Evolutionary conservation across 2,888 invertebrate genomes (phyloP).

Genomic region (Zonitis immaculata): DNA sequence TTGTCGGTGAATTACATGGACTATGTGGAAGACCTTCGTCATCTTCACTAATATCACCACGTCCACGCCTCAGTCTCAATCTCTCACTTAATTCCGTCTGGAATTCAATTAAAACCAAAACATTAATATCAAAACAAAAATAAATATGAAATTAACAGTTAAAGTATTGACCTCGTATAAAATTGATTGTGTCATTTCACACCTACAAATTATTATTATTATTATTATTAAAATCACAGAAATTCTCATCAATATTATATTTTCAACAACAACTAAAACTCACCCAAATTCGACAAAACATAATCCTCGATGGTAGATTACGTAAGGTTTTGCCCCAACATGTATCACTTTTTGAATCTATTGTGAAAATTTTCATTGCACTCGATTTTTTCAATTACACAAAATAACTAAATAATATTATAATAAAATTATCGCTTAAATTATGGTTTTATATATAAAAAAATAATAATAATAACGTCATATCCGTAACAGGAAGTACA

Average conservation of each 20-base stretch:
- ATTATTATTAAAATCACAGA: not conserved
- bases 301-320: conserved; percentile 33
- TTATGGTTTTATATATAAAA: too few relatives aligned
- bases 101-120: conserved; percentile 27
- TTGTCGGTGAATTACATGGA: conserved; percentile 63
- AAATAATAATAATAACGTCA: not conserved
- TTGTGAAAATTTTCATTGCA: conserved; percentile 29
- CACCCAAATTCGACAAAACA: conserved; percentile 42
- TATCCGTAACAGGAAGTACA: conserved; percentile 19
- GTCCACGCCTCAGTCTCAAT: conserved; percentile 60
- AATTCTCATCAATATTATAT: too few relatives aligned
- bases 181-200: not conserved
- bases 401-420: too few relatives aligned
- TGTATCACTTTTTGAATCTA: conserved; percentile 24
- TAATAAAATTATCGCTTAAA: too few relatives aligned
- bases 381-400: too few relatives aligned
- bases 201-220: not conserved
- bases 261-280: too few relatives aligned
- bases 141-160: not conserved
- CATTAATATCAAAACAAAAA: not conserved
- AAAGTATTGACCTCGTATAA: not conserved
- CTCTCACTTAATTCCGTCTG: conserved; percentile 75
- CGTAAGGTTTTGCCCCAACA: conserved; percentile 30
- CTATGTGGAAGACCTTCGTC: conserved; percentile 72
- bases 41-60: conserved; percentile 65